Base-by-base conservation (phyloP, 2,888 invertebrate species). In the Nemotelus nigrinus region DNA sequence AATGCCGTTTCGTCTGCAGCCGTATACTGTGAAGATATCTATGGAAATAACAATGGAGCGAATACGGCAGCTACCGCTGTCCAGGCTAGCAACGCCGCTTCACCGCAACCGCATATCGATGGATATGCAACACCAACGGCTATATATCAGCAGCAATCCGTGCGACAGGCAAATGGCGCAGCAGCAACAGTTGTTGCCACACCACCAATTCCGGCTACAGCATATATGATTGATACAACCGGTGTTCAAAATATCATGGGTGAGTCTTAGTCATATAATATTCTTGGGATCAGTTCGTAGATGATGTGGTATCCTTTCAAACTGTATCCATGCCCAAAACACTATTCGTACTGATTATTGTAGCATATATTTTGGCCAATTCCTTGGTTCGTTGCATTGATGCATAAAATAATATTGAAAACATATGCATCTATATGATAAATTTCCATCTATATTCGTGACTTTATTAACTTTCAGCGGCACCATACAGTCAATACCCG, bases 401-500 rank as follows among this genome's bases (percentile, higher is more conserved):
- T 25, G 25, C 25, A 25, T 25, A 25, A 25, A 25, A 25, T 25
- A 25, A 25, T 25, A 25, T 25, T 25, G 25, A 25, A 25, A 25
- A 25, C 25, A 25, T 25, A 25, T 25, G 25, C 25, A 25, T 25
- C 25, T 25, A 0, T 25, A 25, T 25, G 25, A 25, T 25, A 25
- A 25, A 25, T 25, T 25, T 1, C 25, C 25, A 25, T 25, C 25
- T 25, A 25, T 25, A 25, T 25, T 25, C 25, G 25, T 25, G 25
- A 25, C 25, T 25, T 25, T 25, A 25, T 25, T 25, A 25, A 25
- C 25, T 25, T 58, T 5, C 48, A 63, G 60, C 78, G 64, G 77
- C 88, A 1, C 89, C 90, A 1, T 93, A 92, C 84, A 91, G 91
- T 76, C 92, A 93, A 86, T 92, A 92, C 85, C 91, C 92, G 76